These are phyloP conservation scores for Callospermophilus lateralis DNA, from an alignment of 2,113 vertebrate species.

Conservation along the genomic window DNA sequence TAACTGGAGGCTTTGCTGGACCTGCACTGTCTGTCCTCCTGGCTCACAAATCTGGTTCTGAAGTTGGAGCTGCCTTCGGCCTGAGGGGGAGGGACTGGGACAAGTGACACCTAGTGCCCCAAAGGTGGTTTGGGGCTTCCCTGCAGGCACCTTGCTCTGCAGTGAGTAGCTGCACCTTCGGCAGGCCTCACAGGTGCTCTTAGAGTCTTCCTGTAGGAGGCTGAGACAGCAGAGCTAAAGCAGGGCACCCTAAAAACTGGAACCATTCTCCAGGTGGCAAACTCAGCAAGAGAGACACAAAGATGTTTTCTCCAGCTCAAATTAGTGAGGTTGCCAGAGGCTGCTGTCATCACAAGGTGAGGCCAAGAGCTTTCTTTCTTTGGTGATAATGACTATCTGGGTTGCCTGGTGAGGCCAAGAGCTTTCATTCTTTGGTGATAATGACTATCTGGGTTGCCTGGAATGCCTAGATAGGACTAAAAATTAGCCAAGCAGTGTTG, in stretches of 20 bases:
- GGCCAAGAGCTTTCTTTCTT: no score
- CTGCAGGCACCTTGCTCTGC: no score
- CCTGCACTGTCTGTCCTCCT: background rate
- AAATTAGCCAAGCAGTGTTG: background rate
- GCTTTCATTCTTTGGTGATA: no score
- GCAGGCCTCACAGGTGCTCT: no score
- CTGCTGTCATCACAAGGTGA: slow-evolving; percentile 41
- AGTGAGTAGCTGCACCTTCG: no score
- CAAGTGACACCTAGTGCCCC: background rate
- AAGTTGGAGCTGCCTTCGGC: slow-evolving; percentile 39
- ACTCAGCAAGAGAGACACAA: background rate
- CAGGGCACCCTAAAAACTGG: background rate
- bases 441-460: no score
- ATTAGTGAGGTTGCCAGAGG: slow-evolving; percentile 78
- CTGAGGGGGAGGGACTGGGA: slow-evolving; percentile 3
- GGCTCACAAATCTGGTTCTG: background rate
- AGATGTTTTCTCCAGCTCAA: slow-evolving; percentile 56
- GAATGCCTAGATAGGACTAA: background rate
- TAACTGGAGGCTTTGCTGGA: slow-evolving; percentile 60
- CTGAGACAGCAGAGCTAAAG: accelerated
- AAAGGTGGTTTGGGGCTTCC: background rate
- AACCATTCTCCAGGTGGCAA: slow-evolving; percentile 59
- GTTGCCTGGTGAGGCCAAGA: no score
- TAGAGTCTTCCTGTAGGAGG: background rate
- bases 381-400: no score